Conservation (phyloP, 1,140 invertebrate species). For the Thaumetopoea pityocampa region DNA sequence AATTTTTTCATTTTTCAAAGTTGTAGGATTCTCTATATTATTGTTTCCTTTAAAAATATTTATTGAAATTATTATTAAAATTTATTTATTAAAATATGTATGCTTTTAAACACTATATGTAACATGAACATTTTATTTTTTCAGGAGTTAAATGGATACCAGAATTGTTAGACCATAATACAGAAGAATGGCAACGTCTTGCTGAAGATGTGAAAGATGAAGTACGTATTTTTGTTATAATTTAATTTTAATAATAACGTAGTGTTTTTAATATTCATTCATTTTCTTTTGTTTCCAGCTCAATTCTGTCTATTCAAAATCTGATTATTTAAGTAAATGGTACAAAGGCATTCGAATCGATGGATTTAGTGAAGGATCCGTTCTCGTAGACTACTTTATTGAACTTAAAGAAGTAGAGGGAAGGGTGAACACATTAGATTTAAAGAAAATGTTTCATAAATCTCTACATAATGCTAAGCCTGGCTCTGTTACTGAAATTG, state of each 20-base stretch:
- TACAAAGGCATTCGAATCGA: slow-evolving; percentile 91
- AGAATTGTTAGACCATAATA: slow-evolving; percentile 90
- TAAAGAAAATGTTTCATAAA: slow-evolving; percentile 89
- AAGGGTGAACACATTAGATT: slow-evolving; percentile 86
- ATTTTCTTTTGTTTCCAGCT: slow-evolving; percentile 78
- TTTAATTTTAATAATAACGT: not conserved
- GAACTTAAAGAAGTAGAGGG: slow-evolving; percentile 86
- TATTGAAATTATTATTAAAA: no score
- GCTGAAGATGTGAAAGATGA: slow-evolving; percentile 87
- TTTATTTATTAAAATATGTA: no score
- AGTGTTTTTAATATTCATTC: not conserved
- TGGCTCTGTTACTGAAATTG: slow-evolving; percentile 60
- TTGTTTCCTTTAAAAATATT: no score
- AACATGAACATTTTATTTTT: slow-evolving; percentile 16
- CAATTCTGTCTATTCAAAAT: slow-evolving; percentile 87
- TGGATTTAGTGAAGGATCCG: slow-evolving; percentile 89
- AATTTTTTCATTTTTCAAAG: no score
- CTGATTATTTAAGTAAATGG: slow-evolving; percentile 85
- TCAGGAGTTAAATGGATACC: slow-evolving; percentile 87
- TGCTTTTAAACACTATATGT: no score
- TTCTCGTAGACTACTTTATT: slow-evolving; percentile 92
- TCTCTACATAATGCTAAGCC: slow-evolving; percentile 78
- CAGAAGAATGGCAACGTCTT: slow-evolving; percentile 88
- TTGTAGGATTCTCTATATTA: no score
- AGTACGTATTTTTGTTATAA: slow-evolving; percentile 62